Evolutionary conservation across 2,888 invertebrate genomes (phyloP).

Genomic region (Acanthacorydalis orientalis): DNA sequence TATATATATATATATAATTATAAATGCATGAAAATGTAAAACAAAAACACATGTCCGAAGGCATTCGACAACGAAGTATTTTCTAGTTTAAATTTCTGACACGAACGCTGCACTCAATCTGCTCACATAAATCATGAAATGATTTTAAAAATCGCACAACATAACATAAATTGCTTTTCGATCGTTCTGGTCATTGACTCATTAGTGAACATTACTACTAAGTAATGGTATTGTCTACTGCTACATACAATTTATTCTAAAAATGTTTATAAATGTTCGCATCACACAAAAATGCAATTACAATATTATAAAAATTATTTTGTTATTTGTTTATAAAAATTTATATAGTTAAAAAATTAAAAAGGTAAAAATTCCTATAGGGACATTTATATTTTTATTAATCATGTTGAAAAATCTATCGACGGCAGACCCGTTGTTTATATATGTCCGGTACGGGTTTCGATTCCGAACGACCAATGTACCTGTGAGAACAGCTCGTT

Average conservation of each 20-base stretch:
- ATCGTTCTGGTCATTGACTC: too few species aligned
- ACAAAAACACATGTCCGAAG: too few species aligned
- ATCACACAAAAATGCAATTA: slow-evolving; percentile 1
- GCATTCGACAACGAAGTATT: too few species aligned
- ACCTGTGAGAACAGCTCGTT: too few species aligned
- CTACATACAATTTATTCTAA: slow-evolving; percentile 3
- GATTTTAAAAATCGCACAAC: too few species aligned
- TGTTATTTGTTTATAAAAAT: slow-evolving; percentile 1
- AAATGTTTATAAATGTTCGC: slow-evolving; percentile 2
- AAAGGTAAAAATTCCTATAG: slow-evolving; percentile 2
- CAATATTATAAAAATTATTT: not conserved
- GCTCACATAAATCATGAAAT: too few species aligned
- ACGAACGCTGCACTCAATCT: too few species aligned
- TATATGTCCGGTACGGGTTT: not conserved
- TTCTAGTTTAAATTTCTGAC: too few species aligned
- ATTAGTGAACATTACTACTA: too few species aligned
- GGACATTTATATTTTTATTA: not conserved
- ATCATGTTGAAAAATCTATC: not conserved
- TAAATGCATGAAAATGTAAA: too few species aligned
- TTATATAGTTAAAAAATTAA: slow-evolving; percentile 4
- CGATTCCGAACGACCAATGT: not conserved
- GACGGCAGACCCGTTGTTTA: not conserved
- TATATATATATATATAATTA: too few species aligned
- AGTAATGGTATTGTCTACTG: not conserved
- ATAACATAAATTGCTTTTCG: too few species aligned